phyloP scores from a whole-genome alignment of 2,113 vertebrate species.

The Cheirogaleus medius region DNA sequence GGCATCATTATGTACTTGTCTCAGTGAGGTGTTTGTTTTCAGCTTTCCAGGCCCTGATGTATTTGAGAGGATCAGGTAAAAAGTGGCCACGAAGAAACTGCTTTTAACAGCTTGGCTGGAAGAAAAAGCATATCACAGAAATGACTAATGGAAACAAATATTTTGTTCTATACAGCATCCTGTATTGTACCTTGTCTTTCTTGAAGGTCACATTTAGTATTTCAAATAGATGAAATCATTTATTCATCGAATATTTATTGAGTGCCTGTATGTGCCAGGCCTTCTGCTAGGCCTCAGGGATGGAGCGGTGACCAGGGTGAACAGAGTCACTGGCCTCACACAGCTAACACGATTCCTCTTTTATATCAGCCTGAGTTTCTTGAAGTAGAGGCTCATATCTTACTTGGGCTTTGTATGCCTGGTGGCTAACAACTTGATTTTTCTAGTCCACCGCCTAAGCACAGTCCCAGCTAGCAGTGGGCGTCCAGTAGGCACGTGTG shows the following conservation, averaged over 20 bases:
- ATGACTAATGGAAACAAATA: neutral
- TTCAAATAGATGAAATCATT: neutral
- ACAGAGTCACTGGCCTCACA: rapidly evolving
- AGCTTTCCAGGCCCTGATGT: neutral
- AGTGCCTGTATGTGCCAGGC: neutral
- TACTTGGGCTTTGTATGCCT: rapidly evolving
- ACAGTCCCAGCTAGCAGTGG: neutral
- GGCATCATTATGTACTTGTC: rapidly evolving
- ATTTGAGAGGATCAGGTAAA: neutral
- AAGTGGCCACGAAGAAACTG: neutral
- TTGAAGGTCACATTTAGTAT: neutral
- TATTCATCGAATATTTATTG: neutral
- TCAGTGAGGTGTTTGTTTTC: neutral
- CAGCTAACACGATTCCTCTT: rapidly evolving
- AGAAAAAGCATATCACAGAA: neutral
- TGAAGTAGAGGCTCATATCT: neutral
- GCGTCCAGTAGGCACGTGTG: rapidly evolving
- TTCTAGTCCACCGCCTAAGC: rapidly evolving
- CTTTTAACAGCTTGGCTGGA: neutral
- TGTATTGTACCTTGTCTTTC: neutral
- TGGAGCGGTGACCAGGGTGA: neutral
- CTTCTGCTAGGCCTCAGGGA: neutral
- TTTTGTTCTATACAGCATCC: neutral
- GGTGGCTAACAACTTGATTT: rapidly evolving
- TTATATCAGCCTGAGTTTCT: neutral